A percentile compares a stretch with the other conserved stretches of the same genome.
These are phyloP conservation scores for Sussaba pulchella DNA, from an alignment of 2,888 invertebrate species.

Conservation along the genomic window DNA sequence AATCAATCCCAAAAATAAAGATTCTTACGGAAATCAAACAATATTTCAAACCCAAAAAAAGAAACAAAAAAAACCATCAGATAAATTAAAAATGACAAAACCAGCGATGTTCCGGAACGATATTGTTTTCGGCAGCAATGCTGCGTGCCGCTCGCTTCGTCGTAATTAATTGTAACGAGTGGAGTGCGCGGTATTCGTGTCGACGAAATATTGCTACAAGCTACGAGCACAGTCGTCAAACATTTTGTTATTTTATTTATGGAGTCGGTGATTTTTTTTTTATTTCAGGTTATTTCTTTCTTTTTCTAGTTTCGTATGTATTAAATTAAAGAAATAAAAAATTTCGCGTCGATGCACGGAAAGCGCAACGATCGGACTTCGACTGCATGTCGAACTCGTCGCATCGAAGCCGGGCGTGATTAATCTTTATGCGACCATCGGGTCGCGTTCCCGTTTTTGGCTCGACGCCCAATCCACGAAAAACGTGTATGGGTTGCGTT, in stretches of 20 bases:
- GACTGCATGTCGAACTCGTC: conserved; percentile 1
- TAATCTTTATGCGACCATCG: conserved; percentile 53
- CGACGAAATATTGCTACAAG: conserved; percentile 16
- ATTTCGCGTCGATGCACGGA: conserved; percentile 3
- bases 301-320: no score
- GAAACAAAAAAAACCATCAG: no score
- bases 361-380: conserved; percentile 8
- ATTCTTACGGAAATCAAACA: background rate
- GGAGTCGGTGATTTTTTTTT: no score
- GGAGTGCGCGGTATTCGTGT: background rate
- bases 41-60: no score
- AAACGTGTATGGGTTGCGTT: background rate
- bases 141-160: background rate
- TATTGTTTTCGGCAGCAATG: background rate
- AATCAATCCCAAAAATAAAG: background rate
- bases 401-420: conserved; percentile 19
- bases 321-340: no score
- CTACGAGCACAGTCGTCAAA: conserved; percentile 22
- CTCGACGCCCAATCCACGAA: conserved; percentile 47
- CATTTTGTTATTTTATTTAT: background rate
- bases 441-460: conserved; percentile 45
- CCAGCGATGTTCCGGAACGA: background rate
- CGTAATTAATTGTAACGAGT: conserved; percentile 3
- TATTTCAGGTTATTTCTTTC: no score
- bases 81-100: conserved; percentile 17